phyloP scores from a whole-genome alignment of 2,797 vertebrate genomes.

The Anabacerthia variegaticeps region DNA sequence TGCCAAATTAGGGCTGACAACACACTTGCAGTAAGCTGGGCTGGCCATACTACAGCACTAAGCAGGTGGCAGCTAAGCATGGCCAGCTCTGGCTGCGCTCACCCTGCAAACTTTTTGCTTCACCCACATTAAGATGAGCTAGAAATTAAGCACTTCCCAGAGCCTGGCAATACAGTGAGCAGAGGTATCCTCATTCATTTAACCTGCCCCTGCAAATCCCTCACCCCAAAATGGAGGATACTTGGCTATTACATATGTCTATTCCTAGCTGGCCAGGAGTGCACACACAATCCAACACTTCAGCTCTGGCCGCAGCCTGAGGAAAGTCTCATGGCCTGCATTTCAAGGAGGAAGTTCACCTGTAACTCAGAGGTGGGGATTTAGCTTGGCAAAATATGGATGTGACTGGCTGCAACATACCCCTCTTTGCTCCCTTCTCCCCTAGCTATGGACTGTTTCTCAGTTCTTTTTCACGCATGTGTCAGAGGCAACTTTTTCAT shows the following conservation, averaged over 20 bases:
- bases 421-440: neutral
- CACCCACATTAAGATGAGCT: fast-evolving
- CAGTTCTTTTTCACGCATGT: neutral
- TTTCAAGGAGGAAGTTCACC: neutral
- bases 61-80: neutral
- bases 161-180: neutral
- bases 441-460: neutral
- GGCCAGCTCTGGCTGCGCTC: neutral
- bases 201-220: neutral
- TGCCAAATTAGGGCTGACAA: constrained; percentile 13
- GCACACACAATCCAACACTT: neutral
- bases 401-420: neutral
- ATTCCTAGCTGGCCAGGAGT: neutral
- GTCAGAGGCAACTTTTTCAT: neutral
- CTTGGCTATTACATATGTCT: neutral
- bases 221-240: too few relatives aligned
- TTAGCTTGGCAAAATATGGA: neutral
- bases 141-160: fast-evolving
- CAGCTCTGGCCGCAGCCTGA: neutral
- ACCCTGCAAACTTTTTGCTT: neutral
- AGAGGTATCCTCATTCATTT: neutral
- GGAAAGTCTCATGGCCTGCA: fast-evolving
- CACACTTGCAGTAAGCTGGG: neutral
- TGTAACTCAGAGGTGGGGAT: neutral
- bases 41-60: neutral